phyloP scores from a whole-genome alignment of 2,888 invertebrate species.

The Esperia sulphurella region DNA sequence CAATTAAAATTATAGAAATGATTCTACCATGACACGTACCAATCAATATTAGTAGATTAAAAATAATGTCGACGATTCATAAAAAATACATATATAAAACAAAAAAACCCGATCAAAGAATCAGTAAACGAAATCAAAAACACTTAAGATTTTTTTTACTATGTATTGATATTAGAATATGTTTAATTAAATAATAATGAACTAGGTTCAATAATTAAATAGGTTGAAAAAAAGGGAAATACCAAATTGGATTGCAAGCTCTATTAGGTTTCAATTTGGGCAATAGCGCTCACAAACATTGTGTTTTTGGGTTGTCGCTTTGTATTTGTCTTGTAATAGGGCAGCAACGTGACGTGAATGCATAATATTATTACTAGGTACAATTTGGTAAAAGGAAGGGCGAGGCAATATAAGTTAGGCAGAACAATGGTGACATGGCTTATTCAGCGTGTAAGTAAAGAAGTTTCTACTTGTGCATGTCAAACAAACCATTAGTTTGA shows the following conservation, averaged over 20 bases:
- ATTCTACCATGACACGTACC: too few relatives aligned
- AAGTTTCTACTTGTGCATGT: not conserved
- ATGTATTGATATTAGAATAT: too few relatives aligned
- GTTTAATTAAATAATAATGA: not conserved
- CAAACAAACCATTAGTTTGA: not conserved
- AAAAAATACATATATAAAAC: too few relatives aligned
- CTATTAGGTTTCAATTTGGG: constrained; percentile 48
- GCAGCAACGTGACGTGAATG: constrained; percentile 52
- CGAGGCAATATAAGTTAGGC: not conserved
- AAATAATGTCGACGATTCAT: too few relatives aligned
- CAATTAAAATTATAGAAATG: too few relatives aligned
- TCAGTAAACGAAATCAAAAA: too few relatives aligned
- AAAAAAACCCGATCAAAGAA: too few relatives aligned
- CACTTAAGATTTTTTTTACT: too few relatives aligned
- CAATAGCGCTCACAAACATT: constrained; percentile 42
- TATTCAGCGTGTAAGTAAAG: not conserved
- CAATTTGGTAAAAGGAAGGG: not conserved
- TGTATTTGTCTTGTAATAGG: constrained; percentile 67
- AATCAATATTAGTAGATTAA: too few relatives aligned
- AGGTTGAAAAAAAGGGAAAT: not conserved
- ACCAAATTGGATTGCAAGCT: constrained; percentile 26
- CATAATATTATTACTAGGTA: constrained; percentile 31
- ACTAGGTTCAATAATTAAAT: constrained; percentile 6
- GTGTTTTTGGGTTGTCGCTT: constrained; percentile 60
- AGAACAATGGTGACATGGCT: not conserved